Evolutionary conservation across 2,113 vertebrate genomes (phyloP).

Genomic region (Tragelaphus scriptus): DNA sequence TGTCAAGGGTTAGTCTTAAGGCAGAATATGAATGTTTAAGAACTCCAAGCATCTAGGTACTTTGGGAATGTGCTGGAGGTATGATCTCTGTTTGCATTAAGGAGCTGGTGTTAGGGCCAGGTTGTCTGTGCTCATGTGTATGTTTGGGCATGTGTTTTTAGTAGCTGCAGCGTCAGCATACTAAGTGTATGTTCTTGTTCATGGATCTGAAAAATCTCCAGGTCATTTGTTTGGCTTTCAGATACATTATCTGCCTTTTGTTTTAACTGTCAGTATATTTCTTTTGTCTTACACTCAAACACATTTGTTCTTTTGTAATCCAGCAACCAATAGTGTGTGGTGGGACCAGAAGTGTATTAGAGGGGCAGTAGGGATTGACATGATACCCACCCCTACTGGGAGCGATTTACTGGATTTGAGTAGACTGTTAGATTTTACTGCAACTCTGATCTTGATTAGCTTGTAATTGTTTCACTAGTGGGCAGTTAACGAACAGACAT

Average conservation of each 20-base stretch:
- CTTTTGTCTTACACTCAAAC: not conserved
- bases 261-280: not conserved
- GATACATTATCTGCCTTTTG: not conserved
- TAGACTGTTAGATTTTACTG: not conserved
- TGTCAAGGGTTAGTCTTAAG: not conserved
- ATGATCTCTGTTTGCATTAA: not conserved
- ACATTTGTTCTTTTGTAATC: not conserved
- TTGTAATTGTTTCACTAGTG: slow-evolving; percentile 8
- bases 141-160: not conserved
- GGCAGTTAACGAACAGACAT: not conserved
- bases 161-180: not conserved
- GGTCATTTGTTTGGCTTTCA: not conserved
- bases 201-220: not conserved
- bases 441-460: not conserved
- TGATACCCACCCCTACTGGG: not conserved
- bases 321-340: not conserved
- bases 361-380: not conserved
- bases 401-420: not conserved
- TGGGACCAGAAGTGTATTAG: not conserved
- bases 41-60: not conserved
- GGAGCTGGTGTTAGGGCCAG: not conserved
- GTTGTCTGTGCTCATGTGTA: not conserved
- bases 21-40: not conserved
- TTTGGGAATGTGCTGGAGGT: not conserved
- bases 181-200: not conserved